Conservation (phyloP, 1,140 invertebrate species). For the Heliconius himera region DNA sequence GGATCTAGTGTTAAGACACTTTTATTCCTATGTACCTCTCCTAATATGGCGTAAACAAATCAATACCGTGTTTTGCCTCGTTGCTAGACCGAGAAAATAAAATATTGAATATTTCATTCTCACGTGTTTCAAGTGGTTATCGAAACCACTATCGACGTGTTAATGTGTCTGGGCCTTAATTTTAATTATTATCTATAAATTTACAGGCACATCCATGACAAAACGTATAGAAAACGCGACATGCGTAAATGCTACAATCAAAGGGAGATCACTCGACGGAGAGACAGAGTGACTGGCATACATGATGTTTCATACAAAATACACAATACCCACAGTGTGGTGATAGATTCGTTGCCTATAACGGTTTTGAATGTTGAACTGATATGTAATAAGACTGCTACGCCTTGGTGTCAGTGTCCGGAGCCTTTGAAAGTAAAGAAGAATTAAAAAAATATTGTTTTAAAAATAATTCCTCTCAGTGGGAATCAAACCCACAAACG, state of each 20-base stretch:
- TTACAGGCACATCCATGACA: conserved; percentile 92
- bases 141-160: too few relatives aligned
- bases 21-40: too few relatives aligned
- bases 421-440: conserved; percentile 59
- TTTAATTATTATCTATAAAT: background rate
- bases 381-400: conserved; percentile 89
- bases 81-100: too few relatives aligned
- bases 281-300: conserved; percentile 93
- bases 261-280: conserved; percentile 90
- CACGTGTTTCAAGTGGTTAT: too few relatives aligned
- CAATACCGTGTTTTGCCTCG: too few relatives aligned
- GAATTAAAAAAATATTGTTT: background rate
- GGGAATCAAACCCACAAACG: too few relatives aligned
- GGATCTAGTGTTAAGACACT: too few relatives aligned
- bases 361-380: conserved; percentile 92
- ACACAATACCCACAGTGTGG: conserved; percentile 84
- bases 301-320: conserved; percentile 90
- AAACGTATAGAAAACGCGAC: conserved; percentile 89
- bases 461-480: background rate
- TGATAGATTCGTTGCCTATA: conserved; percentile 86
- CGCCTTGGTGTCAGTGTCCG: conserved; percentile 96
- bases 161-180: too few relatives aligned
- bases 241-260: conserved; percentile 94
- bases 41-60: too few relatives aligned
- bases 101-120: too few relatives aligned